Evolutionary conservation across 2,888 invertebrate species (phyloP).

Genomic region (Brachyopa scutellaris): DNA sequence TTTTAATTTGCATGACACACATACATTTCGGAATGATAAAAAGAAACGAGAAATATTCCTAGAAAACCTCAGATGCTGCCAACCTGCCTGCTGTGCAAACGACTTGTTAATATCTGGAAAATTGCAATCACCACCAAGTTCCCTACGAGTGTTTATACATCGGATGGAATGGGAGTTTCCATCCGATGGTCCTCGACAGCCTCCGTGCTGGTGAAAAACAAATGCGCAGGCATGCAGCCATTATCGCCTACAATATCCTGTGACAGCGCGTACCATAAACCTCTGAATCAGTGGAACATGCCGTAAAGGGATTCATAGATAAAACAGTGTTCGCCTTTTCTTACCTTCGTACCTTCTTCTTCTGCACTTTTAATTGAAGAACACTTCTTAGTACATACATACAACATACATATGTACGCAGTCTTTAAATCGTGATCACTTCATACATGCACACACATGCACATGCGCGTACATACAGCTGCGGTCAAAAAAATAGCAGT

Average conservation of each 20-base stretch:
- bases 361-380: slow-evolving; percentile 6
- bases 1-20: slow-evolving; percentile 27
- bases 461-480: too few relatives aligned
- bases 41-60: slow-evolving; percentile 25
- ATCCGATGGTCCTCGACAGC: slow-evolving; percentile 1
- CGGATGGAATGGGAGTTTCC: slow-evolving; percentile 8
- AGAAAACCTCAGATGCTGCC: slow-evolving; percentile 21
- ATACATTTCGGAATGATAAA: too few relatives aligned
- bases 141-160: neutral
- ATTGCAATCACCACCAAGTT: neutral
- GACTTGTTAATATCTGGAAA: slow-evolving; percentile 1
- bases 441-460: too few relatives aligned
- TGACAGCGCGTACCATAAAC: slow-evolving; percentile 3
- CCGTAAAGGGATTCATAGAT: slow-evolving; percentile 2
- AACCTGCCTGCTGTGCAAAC: slow-evolving; percentile 24
- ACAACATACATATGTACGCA: too few relatives aligned
- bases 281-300: neutral
- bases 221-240: slow-evolving; percentile 18
- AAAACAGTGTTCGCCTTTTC: neutral
- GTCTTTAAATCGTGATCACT: too few relatives aligned
- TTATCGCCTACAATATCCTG: slow-evolving; percentile 54
- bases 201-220: neutral
- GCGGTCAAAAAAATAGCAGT: too few relatives aligned
- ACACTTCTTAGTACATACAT: neutral
- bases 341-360: slow-evolving; percentile 10